Evolutionary conservation across 2,888 invertebrate species (phyloP), one percentile per base, ranked within the genome.

Genomic region (Nephrotoma flavescens): DNA sequence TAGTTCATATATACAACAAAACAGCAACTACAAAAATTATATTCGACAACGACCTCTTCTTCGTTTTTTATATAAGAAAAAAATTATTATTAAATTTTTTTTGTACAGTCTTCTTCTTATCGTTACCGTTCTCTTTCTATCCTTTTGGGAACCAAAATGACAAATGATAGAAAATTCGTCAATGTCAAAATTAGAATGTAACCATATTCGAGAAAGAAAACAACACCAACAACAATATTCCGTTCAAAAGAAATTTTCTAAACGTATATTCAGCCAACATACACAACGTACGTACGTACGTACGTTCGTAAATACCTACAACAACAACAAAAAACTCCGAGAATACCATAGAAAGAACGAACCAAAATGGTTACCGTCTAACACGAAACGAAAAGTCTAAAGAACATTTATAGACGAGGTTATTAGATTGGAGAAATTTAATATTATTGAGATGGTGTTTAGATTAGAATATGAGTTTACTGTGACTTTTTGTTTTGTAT

Each of bases 161-260:
- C 90, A 91, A 91, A 91, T 92, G 90, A 89, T 90, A 89, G 89
- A 88, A 90, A 91, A 91, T 91, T 90, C 91, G 91, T 91, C 92
- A 91, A 91, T 91, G 91, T 91, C 91, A 91, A 92, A 91, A 92
- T 91, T 92, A 91, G 91, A 91, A 91, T 91, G 91, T 91, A 91
- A 91, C 91, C 86, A 41, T 86, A 52, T 57, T 41, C 52, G 31
- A 52, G 57, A 86, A 41, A 86, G 47, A 86, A 86, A 86, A 86
- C 41, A 84, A 83, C 41, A 83, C 4, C 83, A 41, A 83, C 19
- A 83, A 84, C 41, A 42, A 84, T 42, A 84, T 84, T 84, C 7
- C 42, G 84, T 11, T 84, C 42, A 84, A 84, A 84, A 84, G 42
- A 84, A 84, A 84, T 71, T 19, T 71, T 71, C 71, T 31, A 71